A percentile compares a stretch with the other conserved stretches of the same genome.
phyloP scores from a whole-genome alignment of 2,113 vertebrate species.

The Rhinopithecus roxellana region DNA sequence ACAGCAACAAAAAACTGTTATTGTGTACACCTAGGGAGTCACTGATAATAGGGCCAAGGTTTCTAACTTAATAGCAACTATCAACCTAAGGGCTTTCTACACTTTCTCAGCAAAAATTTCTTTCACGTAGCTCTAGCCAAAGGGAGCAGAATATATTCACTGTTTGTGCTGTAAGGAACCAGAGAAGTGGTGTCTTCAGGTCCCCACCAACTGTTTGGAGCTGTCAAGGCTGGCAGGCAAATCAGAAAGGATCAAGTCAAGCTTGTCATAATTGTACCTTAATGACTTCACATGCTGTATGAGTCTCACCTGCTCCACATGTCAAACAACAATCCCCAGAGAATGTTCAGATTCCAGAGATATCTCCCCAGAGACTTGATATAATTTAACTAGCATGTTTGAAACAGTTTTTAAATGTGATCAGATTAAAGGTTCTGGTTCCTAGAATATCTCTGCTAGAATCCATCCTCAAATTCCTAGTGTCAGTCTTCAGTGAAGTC shows the following conservation, averaged over 20 bases:
- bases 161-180: not conserved
- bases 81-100: not conserved
- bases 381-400: constrained; percentile 20
- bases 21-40: not conserved
- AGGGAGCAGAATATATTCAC: not conserved
- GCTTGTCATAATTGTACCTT: constrained; percentile 46
- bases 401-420: constrained; percentile 48
- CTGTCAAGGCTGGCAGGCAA: constrained; percentile 45
- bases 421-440: constrained; percentile 35
- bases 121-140: not conserved
- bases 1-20: not conserved
- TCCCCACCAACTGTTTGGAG: constrained; percentile 28
- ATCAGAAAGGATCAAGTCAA: constrained; percentile 52
- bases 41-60: not conserved
- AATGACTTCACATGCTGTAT: constrained; percentile 56
- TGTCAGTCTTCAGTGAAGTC: not conserved
- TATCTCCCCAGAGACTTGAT: not conserved
- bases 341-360: constrained; percentile 11
- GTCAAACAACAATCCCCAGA: constrained; percentile 42
- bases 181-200: not conserved
- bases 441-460: not conserved
- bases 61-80: not conserved
- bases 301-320: constrained; percentile 41
- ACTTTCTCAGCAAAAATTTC: constrained; percentile 7
- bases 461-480: not conserved